A percentile compares a stretch with the other conserved stretches of the same genome.
phyloP scores from a whole-genome alignment of 2,797 vertebrate species.

The Poecilia wingei region DNA sequence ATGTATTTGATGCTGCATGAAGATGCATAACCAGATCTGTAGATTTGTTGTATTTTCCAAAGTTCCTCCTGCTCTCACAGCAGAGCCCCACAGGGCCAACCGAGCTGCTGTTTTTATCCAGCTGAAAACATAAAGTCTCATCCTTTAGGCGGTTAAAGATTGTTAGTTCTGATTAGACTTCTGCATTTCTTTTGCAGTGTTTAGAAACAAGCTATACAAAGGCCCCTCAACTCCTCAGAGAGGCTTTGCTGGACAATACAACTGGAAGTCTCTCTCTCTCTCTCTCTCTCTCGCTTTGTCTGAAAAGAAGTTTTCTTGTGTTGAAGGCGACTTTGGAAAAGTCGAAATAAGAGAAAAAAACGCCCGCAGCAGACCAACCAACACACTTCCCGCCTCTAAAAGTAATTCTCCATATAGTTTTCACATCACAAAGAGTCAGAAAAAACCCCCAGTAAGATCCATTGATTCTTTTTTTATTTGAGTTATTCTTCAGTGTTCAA shows the following conservation, averaged over 20 bases:
- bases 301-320: not conserved
- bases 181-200: not conserved
- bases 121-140: not conserved
- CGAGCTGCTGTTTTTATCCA: not conserved
- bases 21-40: not conserved
- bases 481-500: slow-evolving; percentile 1
- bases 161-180: not conserved
- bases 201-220: not conserved
- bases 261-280: too few relatives aligned
- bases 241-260: not conserved
- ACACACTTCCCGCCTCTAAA: not conserved
- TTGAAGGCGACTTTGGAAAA: not conserved
- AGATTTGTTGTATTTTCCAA: not conserved
- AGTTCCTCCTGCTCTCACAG: not conserved
- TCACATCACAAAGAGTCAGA: not conserved
- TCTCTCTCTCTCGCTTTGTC: not conserved
- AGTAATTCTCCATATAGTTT: slow-evolving; percentile 7
- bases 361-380: slow-evolving; percentile 19
- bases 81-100: not conserved
- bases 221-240: not conserved
- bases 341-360: slow-evolving; percentile 1
- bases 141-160: not conserved
- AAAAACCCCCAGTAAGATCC: not conserved
- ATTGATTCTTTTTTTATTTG: not conserved
- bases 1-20: not conserved